Evolutionary conservation across 2,888 invertebrate species (phyloP), one percentile per base, ranked within the genome.

Genomic region (Dasypogon diadema): DNA sequence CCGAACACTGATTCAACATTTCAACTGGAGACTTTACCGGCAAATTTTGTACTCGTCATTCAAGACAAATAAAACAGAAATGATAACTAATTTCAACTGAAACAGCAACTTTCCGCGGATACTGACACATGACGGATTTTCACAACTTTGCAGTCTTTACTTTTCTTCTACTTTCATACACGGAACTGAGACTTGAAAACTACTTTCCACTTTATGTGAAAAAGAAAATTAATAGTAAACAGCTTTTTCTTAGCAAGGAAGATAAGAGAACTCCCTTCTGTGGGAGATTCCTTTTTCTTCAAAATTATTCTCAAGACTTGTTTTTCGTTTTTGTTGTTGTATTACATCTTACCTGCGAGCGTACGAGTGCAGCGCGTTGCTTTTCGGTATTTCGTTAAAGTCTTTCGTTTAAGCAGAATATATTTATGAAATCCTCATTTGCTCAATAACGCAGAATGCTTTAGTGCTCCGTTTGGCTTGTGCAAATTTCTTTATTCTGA

Each of bases 271-370:
- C 56, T 56, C 37, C 37, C 63, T 63, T 48, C 18, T 58, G 42
- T 58, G 58, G 48, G 63, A 65, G 55, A 42, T 76, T 60, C 63
- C 74, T 48, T 73, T 21, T 60, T 30, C 48, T 21, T 24, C 48
- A n/a, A n/a, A n/a, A n/a, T 37, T 46, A 51, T 74, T 26, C 12
- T 74, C 58, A 48, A 54, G 60, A 74, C 60, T 72, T 51, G 37
- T 58, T 48, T 74, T 75, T 75, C 60, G 54, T n/a, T 56, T 68
- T 74, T 58, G 42, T 74, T 70, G 60, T 30, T 73, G 75, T 63
- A 73, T 72, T 60, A 75, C 72, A 75, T 77, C 77, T 77, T 77
- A 77, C 77, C 77, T 77, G 77, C 77, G 77, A 72, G 60, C 72
- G 63, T 68, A 75, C 70, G 70, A 70, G 2, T 48, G 74, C 74